Evolutionary conservation across 2,113 vertebrate species (phyloP).

Genomic region (Himantopus leucocephalus): DNA sequence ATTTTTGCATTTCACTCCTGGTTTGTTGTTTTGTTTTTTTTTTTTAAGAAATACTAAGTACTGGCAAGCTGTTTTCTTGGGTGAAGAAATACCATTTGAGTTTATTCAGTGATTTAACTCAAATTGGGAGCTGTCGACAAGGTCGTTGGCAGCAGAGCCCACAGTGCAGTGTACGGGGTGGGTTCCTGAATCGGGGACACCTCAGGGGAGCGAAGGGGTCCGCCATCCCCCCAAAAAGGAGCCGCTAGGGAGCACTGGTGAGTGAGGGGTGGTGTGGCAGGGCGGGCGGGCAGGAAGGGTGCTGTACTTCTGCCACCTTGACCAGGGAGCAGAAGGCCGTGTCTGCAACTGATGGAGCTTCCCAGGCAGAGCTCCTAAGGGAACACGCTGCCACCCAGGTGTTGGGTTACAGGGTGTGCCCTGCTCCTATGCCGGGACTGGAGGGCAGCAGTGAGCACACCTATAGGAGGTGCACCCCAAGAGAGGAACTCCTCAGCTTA

Average conservation of each 20-base stretch:
- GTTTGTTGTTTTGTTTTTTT: neutral
- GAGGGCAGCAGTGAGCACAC: neutral
- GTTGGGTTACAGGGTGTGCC: neutral
- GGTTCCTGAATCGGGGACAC: fast-evolving
- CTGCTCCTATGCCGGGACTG: fast-evolving
- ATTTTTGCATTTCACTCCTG: neutral
- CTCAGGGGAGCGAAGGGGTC: no score
- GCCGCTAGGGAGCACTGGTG: neutral
- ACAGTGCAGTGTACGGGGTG: fast-evolving
- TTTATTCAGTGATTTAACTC: neutral
- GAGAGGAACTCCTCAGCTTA: neutral
- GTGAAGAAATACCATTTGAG: neutral
- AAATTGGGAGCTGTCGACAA: fast-evolving
- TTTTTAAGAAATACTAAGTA: neutral
- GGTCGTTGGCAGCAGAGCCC: fast-evolving
- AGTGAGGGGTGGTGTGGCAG: no score
- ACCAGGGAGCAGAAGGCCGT: neutral
- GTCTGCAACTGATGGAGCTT: neutral
- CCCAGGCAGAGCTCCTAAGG: neutral
- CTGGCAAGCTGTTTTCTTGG: neutral
- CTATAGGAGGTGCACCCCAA: neutral
- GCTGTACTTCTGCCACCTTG: neutral
- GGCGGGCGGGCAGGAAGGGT: neutral
- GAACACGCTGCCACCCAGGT: neutral
- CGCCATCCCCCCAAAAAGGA: no score